Evolutionary conservation across 2,797 vertebrate species (phyloP).

Genomic region (Pseudochirops cupreus): DNA sequence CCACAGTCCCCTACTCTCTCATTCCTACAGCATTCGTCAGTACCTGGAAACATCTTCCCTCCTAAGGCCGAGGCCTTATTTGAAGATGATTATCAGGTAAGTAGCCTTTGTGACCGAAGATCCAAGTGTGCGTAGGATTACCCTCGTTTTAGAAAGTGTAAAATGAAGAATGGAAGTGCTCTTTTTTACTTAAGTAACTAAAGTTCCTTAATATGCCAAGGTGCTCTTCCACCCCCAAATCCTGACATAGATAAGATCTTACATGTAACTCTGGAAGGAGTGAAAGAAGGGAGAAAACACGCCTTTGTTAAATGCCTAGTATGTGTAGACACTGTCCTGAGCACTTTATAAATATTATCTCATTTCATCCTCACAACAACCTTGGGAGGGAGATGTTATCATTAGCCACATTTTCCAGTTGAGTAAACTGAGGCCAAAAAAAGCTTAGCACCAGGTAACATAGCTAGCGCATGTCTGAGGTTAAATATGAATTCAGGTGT

Average conservation of each 20-base stretch:
- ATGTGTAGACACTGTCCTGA: neutral
- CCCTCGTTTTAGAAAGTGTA: neutral
- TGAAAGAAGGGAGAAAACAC: neutral
- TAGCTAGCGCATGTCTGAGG: neutral
- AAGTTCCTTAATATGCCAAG: neutral
- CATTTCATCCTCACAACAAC: neutral
- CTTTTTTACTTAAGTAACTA: neutral
- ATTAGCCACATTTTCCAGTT: neutral
- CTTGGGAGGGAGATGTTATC: neutral
- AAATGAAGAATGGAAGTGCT: neutral
- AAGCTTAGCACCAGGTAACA: neutral
- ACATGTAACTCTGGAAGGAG: neutral
- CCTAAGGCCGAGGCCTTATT: conserved; percentile 82
- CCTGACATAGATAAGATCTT: neutral
- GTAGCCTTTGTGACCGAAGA: conserved; percentile 52
- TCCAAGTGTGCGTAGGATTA: neutral
- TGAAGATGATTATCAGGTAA: conserved; percentile 80
- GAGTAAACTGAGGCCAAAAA: neutral
- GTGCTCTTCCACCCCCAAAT: neutral
- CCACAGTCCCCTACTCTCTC: conserved; percentile 97
- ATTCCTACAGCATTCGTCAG: conserved; percentile 99
- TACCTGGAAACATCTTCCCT: conserved; percentile 99
- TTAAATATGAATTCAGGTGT: neutral
- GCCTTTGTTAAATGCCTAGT: neutral
- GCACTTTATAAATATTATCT: neutral